These are phyloP conservation scores for Petrolisthes manimaculis DNA, from an alignment of 2,888 invertebrate genomes.

Conservation along the genomic window DNA sequence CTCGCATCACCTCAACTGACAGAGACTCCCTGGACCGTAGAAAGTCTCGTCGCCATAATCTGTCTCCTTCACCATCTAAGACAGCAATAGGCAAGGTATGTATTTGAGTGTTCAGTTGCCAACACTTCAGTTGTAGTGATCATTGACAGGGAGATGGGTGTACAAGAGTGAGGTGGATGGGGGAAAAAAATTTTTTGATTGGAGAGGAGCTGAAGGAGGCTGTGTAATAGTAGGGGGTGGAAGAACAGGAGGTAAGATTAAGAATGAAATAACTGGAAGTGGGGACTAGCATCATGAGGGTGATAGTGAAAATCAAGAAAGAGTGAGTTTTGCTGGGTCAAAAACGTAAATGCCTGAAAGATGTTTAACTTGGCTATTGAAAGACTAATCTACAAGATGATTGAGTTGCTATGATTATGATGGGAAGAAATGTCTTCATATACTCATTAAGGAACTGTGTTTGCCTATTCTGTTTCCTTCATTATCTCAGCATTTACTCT, in stretches of 20 bases:
- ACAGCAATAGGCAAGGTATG: constrained; percentile 16
- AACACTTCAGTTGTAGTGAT: too few relatives aligned
- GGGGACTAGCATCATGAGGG: neutral
- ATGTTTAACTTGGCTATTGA: too few relatives aligned
- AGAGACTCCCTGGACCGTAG: constrained; percentile 55
- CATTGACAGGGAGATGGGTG: too few relatives aligned
- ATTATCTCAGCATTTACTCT: too few relatives aligned
- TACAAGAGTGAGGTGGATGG: neutral
- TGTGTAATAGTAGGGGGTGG: neutral
- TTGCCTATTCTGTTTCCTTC: neutral
- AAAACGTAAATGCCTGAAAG: too few relatives aligned
- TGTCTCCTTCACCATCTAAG: constrained; percentile 45
- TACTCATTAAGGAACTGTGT: too few relatives aligned
- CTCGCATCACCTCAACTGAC: constrained; percentile 43
- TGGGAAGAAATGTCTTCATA: too few relatives aligned
- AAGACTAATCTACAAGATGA: too few relatives aligned
- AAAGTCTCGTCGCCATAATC: constrained; percentile 52
- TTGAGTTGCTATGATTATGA: too few relatives aligned
- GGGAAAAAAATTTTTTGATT: neutral
- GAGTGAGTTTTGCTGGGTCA: too few relatives aligned
- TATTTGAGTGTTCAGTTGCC: neutral
- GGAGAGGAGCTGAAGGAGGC: neutral
- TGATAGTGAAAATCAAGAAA: too few relatives aligned
- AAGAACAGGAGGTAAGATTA: neutral
- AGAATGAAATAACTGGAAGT: neutral